Evolutionary conservation across 1,140 invertebrate genomes (phyloP).

Genomic region (Drosophila jambulina): DNA sequence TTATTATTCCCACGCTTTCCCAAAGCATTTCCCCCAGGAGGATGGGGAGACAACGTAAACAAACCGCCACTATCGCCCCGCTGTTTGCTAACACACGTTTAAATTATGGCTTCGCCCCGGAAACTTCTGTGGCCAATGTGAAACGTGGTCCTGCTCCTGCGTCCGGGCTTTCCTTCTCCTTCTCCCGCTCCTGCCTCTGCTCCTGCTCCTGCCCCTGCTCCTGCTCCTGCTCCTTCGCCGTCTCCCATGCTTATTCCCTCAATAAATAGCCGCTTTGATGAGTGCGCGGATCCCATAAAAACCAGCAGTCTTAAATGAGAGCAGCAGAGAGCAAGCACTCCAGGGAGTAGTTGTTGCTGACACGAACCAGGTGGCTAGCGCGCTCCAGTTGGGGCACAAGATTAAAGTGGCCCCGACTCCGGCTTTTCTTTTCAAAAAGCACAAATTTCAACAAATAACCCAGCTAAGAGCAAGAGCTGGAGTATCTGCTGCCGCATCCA

Average conservation of each 20-base stretch:
- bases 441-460: conserved; percentile 22
- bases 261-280: conserved; percentile 23
- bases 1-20: conserved; percentile 13
- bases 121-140: conserved; percentile 21
- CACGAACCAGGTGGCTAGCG: conserved; percentile 13
- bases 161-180: not conserved
- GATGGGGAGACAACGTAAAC: conserved; percentile 16
- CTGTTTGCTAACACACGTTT: conserved; percentile 22
- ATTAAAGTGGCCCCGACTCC: conserved; percentile 20
- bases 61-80: conserved; percentile 17
- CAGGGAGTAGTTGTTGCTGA: conserved; percentile 22
- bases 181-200: not conserved
- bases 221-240: not conserved
- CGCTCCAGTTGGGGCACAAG: conserved; percentile 14
- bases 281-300: conserved; percentile 21
- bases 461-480: not conserved
- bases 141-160: conserved; percentile 13
- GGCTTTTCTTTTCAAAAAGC: conserved; percentile 10
- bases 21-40: not conserved
- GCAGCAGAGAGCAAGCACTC: conserved; percentile 17
- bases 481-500: conserved; percentile 13
- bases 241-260: conserved; percentile 10
- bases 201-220: not conserved
- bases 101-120: conserved; percentile 20
- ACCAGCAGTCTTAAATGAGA: conserved; percentile 20